These are phyloP conservation scores for Pseudanteris insignis DNA, from an alignment of 2,888 invertebrate species.

Conservation along the genomic window DNA sequence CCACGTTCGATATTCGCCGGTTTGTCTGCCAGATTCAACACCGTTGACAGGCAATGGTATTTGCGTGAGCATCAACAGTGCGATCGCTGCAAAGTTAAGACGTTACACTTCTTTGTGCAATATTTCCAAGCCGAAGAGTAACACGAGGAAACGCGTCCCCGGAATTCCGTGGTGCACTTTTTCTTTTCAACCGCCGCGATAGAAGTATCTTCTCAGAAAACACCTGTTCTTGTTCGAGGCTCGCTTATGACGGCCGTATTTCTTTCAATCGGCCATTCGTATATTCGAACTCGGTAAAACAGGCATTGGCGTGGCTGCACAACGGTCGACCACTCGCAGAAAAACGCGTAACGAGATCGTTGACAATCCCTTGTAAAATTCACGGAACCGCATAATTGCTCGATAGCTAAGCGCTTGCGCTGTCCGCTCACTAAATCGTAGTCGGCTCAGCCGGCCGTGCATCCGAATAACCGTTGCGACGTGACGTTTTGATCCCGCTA, in stretches of 20 bases:
- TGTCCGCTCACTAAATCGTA: conserved; percentile 49
- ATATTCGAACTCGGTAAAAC: conserved; percentile 42
- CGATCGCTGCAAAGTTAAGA: no score
- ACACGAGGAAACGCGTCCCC: no score
- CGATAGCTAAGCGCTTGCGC: conserved; percentile 48
- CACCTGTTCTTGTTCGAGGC: conserved; percentile 14
- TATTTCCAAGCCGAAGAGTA: no score
- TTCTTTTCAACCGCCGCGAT: no score
- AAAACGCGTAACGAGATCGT: conserved; percentile 50
- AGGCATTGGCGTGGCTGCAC: conserved; percentile 5
- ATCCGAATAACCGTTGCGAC: conserved; percentile 26
- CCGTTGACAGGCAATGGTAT: no score
- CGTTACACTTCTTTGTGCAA: no score
- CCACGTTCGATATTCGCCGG: no score
- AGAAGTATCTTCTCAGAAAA: conserved; percentile 8
- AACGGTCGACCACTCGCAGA: no score
- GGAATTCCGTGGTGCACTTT: no score
- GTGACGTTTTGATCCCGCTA: no score
- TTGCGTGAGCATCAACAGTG: no score
- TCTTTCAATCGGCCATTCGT: conserved; percentile 36
- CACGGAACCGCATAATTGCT: conserved; percentile 59
- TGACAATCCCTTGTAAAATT: conserved; percentile 55
- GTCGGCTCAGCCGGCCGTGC: conserved; percentile 49
- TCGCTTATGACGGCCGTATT: conserved; percentile 15
- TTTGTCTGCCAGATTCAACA: no score